Base-by-base conservation (phyloP, 1,140 invertebrate genomes). In the Panonychus citri region DNA sequence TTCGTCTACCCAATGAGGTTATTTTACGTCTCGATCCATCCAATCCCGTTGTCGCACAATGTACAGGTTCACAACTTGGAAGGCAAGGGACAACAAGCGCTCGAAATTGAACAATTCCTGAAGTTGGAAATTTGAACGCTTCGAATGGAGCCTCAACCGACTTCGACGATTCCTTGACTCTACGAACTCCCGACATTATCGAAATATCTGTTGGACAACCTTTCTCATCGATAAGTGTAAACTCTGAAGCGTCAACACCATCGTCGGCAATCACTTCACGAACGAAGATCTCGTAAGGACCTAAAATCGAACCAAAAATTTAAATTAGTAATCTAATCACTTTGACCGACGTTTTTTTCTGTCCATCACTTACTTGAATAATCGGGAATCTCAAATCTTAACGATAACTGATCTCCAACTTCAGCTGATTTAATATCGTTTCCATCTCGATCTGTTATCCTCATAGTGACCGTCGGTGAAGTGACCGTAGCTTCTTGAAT, bases 61-160 rank as follows among this genome's bases (percentile, higher is more conserved):
- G 3, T 3, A 62, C 83, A 1, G 87, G 85, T 67, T 87, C 84
- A 66, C 87, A 90, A 26, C 77, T 77, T 3, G 85, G 85, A 79
- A 90, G 83, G 64, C 87, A 90, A 0, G 86, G 86, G 8, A 85
- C 89, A 1, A 91, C 85, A 61, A 90, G 66, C 1, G 86, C 87
- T 48, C 85, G 77, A 78, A 91, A 91, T 69, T 90, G 85, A 0
- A 91, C 87, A 12, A 89, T 79, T 67, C 89, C 85, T 0, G 85
- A 88, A n/a, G 85, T 85, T 1, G 87, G 86, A 74, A 91, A 91
- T 60, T 90, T 90, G 77, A 91, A 91, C 13, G 87, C 86, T 67
- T 93, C 87, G 69, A 93, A 91, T 67, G 86, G 81, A 8, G 85
- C 86, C n/a, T 87, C 69, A 8, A 93, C 72, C 53, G 84, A 79